A percentile compares a stretch with the other conserved stretches of the same genome.
These are phyloP conservation scores for Epinotia bilunana DNA, from an alignment of 2,888 invertebrate genomes.

Conservation along the genomic window DNA sequence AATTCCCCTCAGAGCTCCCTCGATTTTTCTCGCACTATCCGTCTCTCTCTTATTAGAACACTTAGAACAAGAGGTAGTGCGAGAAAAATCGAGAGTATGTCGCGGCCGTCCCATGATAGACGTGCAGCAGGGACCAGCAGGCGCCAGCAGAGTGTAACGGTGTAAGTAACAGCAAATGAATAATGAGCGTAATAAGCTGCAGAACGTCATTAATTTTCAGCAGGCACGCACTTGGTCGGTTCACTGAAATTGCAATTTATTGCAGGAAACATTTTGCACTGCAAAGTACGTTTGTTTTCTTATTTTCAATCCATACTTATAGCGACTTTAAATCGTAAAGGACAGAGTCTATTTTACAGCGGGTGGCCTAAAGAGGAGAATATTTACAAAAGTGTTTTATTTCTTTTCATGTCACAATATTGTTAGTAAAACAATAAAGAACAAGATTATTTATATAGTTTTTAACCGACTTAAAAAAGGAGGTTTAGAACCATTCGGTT, in stretches of 20 bases:
- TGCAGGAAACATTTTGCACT: not conserved
- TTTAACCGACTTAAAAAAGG: too few relatives aligned
- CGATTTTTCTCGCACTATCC: too few relatives aligned
- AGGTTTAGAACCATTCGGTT: too few relatives aligned
- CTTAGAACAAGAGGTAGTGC: too few relatives aligned
- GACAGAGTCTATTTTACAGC: not conserved
- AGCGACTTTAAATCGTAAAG: not conserved
- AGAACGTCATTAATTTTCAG: not conserved
- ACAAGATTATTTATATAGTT: not conserved
- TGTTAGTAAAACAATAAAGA: not conserved
- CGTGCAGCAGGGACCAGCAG: too few relatives aligned
- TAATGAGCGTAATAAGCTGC: not conserved
- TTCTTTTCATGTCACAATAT: not conserved
- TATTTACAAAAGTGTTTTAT: not conserved
- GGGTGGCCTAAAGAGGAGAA: not conserved
- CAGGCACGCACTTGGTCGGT: not conserved
- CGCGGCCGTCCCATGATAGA: too few relatives aligned
- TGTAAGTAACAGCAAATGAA: too few relatives aligned
- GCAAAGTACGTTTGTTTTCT: not conserved
- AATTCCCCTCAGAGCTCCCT: too few relatives aligned
- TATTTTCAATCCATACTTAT: not conserved
- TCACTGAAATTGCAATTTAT: not conserved
- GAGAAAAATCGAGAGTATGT: too few relatives aligned
- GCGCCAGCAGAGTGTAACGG: too few relatives aligned
- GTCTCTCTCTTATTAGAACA: too few relatives aligned